Evolutionary conservation across 1,140 invertebrate genomes (phyloP).

Genomic region (Trichonephila clavata): DNA sequence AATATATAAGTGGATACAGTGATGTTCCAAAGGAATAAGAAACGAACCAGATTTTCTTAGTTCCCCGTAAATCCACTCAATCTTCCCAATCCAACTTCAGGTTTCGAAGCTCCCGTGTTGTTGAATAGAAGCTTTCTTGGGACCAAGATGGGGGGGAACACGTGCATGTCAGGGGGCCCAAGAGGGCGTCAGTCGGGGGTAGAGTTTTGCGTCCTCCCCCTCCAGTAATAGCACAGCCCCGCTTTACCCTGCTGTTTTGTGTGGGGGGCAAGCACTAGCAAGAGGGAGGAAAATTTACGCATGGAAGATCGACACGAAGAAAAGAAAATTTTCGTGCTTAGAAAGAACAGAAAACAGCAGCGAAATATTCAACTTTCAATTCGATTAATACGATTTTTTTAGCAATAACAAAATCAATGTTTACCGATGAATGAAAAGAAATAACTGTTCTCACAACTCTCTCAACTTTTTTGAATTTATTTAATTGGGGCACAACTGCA

Average conservation of each 20-base stretch:
- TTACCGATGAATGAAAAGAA: no score
- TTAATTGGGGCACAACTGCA: no score
- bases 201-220: background rate
- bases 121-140: conserved; percentile 8
- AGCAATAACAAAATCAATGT: no score
- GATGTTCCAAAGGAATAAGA: background rate
- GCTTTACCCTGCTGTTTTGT: background rate
- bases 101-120: background rate
- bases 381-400: no score
- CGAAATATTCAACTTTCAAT: background rate
- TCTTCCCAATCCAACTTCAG: background rate
- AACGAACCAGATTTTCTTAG: background rate
- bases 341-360: background rate
- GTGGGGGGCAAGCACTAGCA: background rate
- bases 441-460: no score
- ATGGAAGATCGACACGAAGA: background rate
- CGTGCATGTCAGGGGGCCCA: conserved; percentile 8
- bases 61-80: background rate
- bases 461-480: no score
- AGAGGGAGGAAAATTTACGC: conserved; percentile 11
- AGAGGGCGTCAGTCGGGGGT: background rate
- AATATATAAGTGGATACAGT: background rate
- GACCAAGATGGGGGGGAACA: background rate
- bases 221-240: background rate
- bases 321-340: background rate